These are phyloP conservation scores for Spea multiplicata DNA, from an alignment of 2,113 vertebrate genomes.

Conservation along the genomic window DNA sequence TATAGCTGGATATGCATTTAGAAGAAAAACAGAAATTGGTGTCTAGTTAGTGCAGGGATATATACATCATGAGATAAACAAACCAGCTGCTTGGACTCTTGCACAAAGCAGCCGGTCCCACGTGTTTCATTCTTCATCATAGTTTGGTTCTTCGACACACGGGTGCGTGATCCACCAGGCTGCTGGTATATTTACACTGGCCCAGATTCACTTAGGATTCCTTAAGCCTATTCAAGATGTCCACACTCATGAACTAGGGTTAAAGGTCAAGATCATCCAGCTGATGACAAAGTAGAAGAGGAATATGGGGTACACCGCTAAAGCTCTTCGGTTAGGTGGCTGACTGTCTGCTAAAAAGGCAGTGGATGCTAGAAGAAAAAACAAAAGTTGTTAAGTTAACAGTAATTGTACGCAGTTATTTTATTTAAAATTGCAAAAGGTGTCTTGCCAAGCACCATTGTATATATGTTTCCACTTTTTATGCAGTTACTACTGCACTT, in stretches of 20 bases:
- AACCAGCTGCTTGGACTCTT: neutral
- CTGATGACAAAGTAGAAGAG: conserved; percentile 97
- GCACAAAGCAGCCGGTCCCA: neutral
- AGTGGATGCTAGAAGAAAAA: conserved; percentile 78
- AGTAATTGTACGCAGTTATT: neutral
- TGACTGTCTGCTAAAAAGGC: conserved; percentile 93
- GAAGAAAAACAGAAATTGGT: neutral
- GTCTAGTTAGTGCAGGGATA: conserved; percentile 25
- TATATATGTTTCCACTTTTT: too few relatives aligned
- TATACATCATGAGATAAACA: conserved; percentile 1
- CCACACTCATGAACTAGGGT: neutral
- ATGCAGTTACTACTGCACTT: too few relatives aligned
- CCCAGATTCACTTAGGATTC: neutral
- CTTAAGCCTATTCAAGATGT: neutral
- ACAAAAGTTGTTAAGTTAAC: neutral
- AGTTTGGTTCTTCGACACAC: neutral
- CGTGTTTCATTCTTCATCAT: neutral
- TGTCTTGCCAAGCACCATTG: too few relatives aligned
- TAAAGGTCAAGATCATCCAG: conserved; percentile 94
- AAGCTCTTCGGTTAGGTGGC: conserved; percentile 85
- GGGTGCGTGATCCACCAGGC: neutral
- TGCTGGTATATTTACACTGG: neutral
- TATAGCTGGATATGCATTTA: neutral
- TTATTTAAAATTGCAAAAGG: too few relatives aligned
- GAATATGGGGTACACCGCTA: conserved; percentile 93